Evolutionary conservation across 2,113 vertebrate species (phyloP).

Genomic region (Lepus europaeus): DNA sequence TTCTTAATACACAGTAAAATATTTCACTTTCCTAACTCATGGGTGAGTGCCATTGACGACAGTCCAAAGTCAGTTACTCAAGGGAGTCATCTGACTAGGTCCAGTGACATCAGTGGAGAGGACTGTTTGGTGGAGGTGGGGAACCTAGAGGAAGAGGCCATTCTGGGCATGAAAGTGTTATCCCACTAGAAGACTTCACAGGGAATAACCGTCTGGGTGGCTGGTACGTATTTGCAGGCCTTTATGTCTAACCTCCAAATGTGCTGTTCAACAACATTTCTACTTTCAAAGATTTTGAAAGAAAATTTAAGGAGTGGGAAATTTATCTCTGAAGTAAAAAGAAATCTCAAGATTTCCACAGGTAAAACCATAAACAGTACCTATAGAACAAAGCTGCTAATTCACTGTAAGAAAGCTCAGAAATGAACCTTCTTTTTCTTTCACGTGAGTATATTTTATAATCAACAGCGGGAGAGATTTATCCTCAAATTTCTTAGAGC

Average conservation of each 20-base stretch:
- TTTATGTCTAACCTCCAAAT: conserved; percentile 33
- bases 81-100: neutral
- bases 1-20: conserved; percentile 53
- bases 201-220: conserved; percentile 3
- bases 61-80: neutral
- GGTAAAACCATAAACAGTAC: conserved; percentile 14
- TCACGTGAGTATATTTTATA: conserved; percentile 14
- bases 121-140: neutral
- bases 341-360: conserved; percentile 54
- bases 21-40: conserved; percentile 56
- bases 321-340: conserved; percentile 44
- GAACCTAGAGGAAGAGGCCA: neutral
- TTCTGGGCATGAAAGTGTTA: neutral
- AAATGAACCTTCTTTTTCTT: conserved; percentile 47
- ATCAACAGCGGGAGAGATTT: neutral
- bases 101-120: conserved; percentile 36
- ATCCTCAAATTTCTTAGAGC: conserved; percentile 23
- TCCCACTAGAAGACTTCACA: conserved; percentile 28
- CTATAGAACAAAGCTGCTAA: conserved; percentile 1
- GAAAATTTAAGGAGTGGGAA: conserved; percentile 30
- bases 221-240: neutral
- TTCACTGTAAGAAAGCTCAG: conserved; percentile 9
- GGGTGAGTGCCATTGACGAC: conserved; percentile 29
- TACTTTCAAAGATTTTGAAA: conserved; percentile 54
- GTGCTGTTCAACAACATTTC: conserved; percentile 21